Base-by-base conservation (phyloP, 2,797 vertebrate genomes). In the Pagetopsis macropterus region DNA sequence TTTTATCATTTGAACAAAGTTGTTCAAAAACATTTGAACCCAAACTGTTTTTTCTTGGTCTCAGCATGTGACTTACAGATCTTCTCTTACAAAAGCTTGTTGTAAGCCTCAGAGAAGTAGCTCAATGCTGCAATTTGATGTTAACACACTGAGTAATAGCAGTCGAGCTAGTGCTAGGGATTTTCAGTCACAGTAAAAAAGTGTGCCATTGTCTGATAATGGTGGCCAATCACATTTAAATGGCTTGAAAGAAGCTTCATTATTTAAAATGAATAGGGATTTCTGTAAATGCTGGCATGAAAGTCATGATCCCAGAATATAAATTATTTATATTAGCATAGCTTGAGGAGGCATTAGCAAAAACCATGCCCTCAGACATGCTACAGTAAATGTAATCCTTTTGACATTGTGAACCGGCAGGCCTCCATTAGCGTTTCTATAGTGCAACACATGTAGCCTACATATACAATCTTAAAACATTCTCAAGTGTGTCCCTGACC, bases 271-370 rank as follows among this genome's bases (percentile, higher is more conserved):
- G 10, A 75, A 65, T 45, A 1, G 11, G n/a, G 37, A 63, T 69
- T 62, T 75, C 37, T 66, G 27, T 49, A 27, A 27, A 61, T 59
- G 19, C 65, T 65, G 72, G 45, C 37, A 33, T 65, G 17, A 67
- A 65, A 23, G 41, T 49, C 33, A 54, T 65, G 1, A 52, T 69
- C n/a, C 16, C 17, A 68, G 50, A 51, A 76, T n/a, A 66, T 5
- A 68, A 78, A 68, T 84, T 27, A 72, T 78, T 79, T 37, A 81
- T 77, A 76, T 75, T 78, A 65, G 33, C 58, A 48, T 54, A 51
- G 15, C 55, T 65, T 14, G 9, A 59, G 37, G 57, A 65, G 14
- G 50, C 33, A 59, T 76, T 55, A 62, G 49, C 9, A 65, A 70
- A 58, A 68, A 46, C n/a, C 21, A 21, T 51, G 59, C 60, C 65